These are phyloP conservation scores for Trichosurus vulpecula DNA, from an alignment of 2,797 vertebrate species.

Conservation along the genomic window DNA sequence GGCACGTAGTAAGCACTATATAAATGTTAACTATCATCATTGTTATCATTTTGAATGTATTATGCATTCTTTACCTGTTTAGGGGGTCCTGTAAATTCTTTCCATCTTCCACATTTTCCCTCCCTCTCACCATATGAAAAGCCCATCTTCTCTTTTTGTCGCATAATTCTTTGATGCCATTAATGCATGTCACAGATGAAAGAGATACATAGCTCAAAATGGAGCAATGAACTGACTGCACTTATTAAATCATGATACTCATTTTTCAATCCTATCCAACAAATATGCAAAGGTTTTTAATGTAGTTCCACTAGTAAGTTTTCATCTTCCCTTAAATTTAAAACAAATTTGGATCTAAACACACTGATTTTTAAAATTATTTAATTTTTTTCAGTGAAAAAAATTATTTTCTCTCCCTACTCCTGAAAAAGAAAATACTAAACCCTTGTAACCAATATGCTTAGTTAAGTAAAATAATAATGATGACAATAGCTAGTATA, in stretches of 20 bases:
- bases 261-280: not conserved
- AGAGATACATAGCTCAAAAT: not conserved
- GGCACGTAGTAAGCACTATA: not conserved
- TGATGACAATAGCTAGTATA: not conserved
- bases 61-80: not conserved
- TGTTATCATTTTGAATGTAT: not conserved
- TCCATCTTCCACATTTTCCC: not conserved
- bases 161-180: not conserved
- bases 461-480: not conserved
- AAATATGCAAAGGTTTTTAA: not conserved
- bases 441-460: not conserved
- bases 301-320: not conserved
- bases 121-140: not conserved
- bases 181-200: not conserved
- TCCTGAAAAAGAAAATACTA: not conserved
- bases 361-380: not conserved
- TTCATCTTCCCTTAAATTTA: not conserved
- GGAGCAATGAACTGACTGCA: not conserved
- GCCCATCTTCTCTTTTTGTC: not conserved
- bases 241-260: not conserved
- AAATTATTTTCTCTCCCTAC: not conserved
- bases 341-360: not conserved
- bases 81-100: not conserved
- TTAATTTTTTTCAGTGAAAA: not conserved
- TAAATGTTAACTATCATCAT: not conserved